Conservation (phyloP, 2,888 invertebrate genomes). For the Lasioglossum calceatum region DNA sequence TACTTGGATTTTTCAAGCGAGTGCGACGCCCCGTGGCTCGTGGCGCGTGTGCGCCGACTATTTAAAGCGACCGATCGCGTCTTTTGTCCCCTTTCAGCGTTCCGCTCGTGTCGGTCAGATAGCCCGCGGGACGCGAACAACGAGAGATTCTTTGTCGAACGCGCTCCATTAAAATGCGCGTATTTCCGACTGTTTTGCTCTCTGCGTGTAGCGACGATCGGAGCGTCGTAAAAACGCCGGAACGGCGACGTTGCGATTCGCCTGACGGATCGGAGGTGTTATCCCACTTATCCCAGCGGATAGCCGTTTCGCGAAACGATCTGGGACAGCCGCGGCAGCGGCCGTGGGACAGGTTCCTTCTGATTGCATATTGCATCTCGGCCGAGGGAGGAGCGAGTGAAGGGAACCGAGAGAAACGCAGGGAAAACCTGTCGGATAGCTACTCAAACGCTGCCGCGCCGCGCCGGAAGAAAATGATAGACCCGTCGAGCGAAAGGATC, state of each 20-base stretch:
- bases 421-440: slow-evolving; percentile 1
- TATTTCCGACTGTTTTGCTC: not conserved
- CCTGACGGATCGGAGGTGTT: not conserved
- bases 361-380: not conserved
- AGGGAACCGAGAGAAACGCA: slow-evolving; percentile 4
- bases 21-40: not conserved
- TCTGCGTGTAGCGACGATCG: not conserved
- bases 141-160: not conserved
- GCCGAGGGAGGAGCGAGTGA: slow-evolving; percentile 5
- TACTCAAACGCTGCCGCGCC: not conserved
- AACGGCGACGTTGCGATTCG: not conserved
- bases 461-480: not conserved
- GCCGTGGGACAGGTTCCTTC: not conserved
- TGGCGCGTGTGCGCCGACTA: not conserved
- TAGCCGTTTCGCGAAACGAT: not conserved
- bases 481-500: not conserved
- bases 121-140: not conserved
- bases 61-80: not conserved
- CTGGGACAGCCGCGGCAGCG: not conserved
- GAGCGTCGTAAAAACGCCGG: not conserved
- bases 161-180: not conserved
- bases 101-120: not conserved
- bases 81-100: slow-evolving; percentile 7
- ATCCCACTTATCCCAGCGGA: not conserved
- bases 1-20: slow-evolving; percentile 9